Evolutionary conservation across 2,888 invertebrate species (phyloP), one percentile per base, ranked within the genome.

Genomic region (Acleris emargana): DNA sequence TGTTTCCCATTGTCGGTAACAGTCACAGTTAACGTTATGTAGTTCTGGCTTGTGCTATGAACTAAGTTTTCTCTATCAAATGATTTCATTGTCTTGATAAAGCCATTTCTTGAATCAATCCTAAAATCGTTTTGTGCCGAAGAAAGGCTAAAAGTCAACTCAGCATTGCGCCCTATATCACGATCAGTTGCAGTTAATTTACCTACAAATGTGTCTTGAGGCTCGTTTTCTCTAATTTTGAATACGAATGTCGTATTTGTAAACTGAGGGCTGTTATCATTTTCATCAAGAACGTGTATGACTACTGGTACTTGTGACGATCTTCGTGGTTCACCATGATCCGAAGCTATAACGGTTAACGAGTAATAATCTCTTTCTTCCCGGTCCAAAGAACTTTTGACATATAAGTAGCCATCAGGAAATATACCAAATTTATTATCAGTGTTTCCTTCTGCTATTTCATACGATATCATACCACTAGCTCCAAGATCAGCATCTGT

Each of bases 191-290:
- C 99, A 17, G 96, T 95, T 69, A 99, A 90, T 86, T 97, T 97
- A 1, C 99, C 97, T 32, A 99, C 97, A 87, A 98, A 98, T 0
- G 97, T 96, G 83, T 97, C 97, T 0, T 96, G 94, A 1, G 97
- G 96, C 71, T 97, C 96, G 84, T 98, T 97, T 89, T 98, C 98
- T 60, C 96, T 95, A 18, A 99, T 95, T 83, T 95, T 96, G 81
- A 99, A 98, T 67, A 96, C 96, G 86, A 99, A 99, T 17, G 97
- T 97, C 38, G 95, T 94, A 76, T 99, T 97, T 3, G 96, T 95
- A 87, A 99, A 99, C 81, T 96, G 95, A 0, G 99, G 99, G 38
- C 96, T 95, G 84, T 99, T 98, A 88, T 99, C 99, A 86, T 99
- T 99, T 89, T 99, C 98, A 88, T 99, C 99, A 69, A 98, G 95